Evolutionary conservation across 2,113 vertebrate genomes (phyloP), one percentile per base, ranked within the genome.

Genomic region (Zootoca vivipara): DNA sequence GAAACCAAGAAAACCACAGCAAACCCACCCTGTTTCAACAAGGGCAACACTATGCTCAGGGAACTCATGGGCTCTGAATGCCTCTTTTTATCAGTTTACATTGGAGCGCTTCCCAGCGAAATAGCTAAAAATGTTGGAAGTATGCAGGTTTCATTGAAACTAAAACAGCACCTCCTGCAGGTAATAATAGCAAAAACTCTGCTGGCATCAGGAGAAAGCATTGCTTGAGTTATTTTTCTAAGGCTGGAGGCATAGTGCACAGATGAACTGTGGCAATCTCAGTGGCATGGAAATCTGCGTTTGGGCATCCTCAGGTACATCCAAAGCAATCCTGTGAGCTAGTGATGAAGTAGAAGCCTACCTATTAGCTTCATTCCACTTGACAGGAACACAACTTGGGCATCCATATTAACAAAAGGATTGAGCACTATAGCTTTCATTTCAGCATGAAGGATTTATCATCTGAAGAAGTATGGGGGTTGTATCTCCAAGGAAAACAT

Each of bases 1-100:
- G 96, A 94, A 95, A 88, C 80, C 30, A 92, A 87, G 86, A 85
- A 96, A 97, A 96, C 96, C 95, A 7, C 96, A 97, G 94, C 90
- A 93, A 91, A 92, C 94, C 95, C 40, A 87, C 95, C 95, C 95
- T 89, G 92, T 93, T 92, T 93, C 94, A 94, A 91, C 90, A 91
- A 92, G 92, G 42, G 79, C 91, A 90, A 87, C 92, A 65, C 93
- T 93, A 92, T 89, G 13, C 90, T 88, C 65, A 0, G 20, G 30
- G 81, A 93, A 90, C 26, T 2, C 28, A 0, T 90, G 85, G 58
- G 92, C 70, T 87, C 80, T 92, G 85, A 85, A 91, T 95, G 92
- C 85, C 1, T 77, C 93, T 95, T 94, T 94, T 94, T 92, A 95
- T 93, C 93, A 90, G 89, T 93, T 82, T 20, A 90, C 91, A 0